Percentiles rank a stretch among this genome's conserved stretches.
Conservation (phyloP, 2,888 invertebrate species). For the Drymonia ruficornis region DNA sequence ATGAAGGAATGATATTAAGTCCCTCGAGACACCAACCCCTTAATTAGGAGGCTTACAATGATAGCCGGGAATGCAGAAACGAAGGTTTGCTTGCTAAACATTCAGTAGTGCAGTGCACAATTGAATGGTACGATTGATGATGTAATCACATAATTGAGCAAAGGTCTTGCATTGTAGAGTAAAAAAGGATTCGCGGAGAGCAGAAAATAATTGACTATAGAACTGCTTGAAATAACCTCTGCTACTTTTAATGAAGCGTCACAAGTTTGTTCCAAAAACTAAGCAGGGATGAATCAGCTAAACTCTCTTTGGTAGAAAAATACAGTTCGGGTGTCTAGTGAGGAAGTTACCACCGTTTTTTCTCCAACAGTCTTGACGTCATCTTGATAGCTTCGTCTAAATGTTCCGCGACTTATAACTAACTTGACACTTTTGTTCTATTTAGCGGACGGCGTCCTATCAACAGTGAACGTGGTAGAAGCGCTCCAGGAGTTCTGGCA, state of each 20-base stretch:
- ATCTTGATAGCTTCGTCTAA: too few species aligned
- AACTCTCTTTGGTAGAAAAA: too few species aligned
- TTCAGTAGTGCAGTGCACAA: neutral
- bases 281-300: too few species aligned
- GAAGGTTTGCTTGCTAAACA: neutral
- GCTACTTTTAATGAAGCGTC: too few species aligned
- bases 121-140: neutral
- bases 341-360: too few species aligned
- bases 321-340: too few species aligned
- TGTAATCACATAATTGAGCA: neutral
- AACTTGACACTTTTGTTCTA: neutral
- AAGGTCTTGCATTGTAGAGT: neutral
- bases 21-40: neutral
- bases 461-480: constrained; percentile 96
- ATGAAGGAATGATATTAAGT: neutral
- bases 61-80: neutral
- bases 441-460: constrained; percentile 75
- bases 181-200: neutral
- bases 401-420: neutral
- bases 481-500: constrained; percentile 99
- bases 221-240: too few species aligned
- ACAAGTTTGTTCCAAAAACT: too few species aligned
- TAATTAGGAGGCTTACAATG: constrained; percentile 1
- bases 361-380: too few species aligned
- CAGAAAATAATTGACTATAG: too few species aligned